phyloP scores from a whole-genome alignment of 35 echinoderm and acorn worm genomes.

The Hemicentrotus pulcherrimus region DNA sequence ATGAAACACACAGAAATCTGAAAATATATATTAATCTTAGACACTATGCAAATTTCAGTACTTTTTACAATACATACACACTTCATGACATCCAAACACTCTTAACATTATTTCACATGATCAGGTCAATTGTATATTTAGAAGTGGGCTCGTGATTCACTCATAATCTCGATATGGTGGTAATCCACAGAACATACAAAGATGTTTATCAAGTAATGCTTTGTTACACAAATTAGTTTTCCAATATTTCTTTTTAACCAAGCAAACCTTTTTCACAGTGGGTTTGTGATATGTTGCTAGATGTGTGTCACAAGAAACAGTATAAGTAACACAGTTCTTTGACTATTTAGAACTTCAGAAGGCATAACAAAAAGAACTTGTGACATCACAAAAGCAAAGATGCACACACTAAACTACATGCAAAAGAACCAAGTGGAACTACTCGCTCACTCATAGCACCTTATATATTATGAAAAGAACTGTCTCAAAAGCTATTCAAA shows the following conservation, averaged over 20 bases:
- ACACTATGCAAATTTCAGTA: constrained; percentile 29
- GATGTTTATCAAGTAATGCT: too few species aligned
- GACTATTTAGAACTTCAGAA: not conserved
- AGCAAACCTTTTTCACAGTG: too few species aligned
- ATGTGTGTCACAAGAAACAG: too few species aligned
- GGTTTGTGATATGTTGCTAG: too few species aligned
- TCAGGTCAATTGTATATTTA: not conserved
- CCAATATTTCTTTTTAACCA: too few species aligned
- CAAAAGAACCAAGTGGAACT: not conserved
- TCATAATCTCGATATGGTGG: too few species aligned
- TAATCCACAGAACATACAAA: too few species aligned
- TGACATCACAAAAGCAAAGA: not conserved
- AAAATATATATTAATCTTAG: constrained; percentile 35
- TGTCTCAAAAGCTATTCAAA: not conserved
- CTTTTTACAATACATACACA: constrained; percentile 24
- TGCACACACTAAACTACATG: not conserved
- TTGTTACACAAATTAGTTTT: too few species aligned
- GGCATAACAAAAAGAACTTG: not conserved
- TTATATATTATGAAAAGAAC: not conserved
- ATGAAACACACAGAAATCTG: constrained; percentile 28
- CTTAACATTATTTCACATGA: not conserved
- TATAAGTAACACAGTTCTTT: not conserved
- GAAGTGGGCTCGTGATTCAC: not conserved
- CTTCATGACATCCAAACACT: not conserved
- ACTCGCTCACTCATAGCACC: constrained; percentile 1